Evolutionary conservation across 2,888 invertebrate species (phyloP).

Genomic region (Leptopterna dolabrata): DNA sequence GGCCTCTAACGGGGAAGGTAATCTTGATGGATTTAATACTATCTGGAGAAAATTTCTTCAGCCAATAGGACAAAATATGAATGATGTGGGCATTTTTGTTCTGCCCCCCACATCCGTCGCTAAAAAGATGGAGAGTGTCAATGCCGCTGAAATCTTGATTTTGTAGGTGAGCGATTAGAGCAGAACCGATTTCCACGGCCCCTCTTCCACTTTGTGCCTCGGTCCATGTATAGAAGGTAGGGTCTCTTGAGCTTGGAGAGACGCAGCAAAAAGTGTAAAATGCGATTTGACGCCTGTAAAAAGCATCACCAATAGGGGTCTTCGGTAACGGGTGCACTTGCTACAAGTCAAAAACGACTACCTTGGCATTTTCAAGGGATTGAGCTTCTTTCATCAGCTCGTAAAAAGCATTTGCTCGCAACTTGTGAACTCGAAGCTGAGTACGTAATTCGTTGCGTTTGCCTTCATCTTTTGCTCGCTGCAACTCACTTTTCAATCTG

Average conservation of each 20-base stretch:
- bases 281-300: too few species aligned
- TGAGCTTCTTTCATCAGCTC: neutral
- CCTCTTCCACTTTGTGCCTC: constrained; percentile 27
- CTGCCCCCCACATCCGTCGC: too few species aligned
- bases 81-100: constrained; percentile 15
- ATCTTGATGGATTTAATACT: neutral
- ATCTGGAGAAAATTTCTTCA: constrained; percentile 8
- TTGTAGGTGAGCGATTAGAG: neutral
- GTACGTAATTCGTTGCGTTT: constrained; percentile 5
- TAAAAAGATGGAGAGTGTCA: neutral
- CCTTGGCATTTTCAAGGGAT: too few species aligned
- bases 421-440: constrained; percentile 45
- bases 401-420: constrained; percentile 56
- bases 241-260: constrained; percentile 12
- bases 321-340: too few species aligned
- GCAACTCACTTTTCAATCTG: neutral
- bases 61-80: constrained; percentile 30
- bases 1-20: too few species aligned
- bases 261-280: constrained; percentile 54
- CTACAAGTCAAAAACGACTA: too few species aligned
- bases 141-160: neutral
- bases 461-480: neutral
- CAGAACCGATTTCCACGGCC: constrained; percentile 34
- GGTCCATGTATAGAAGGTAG: constrained; percentile 51
- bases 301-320: too few species aligned